phyloP scores from a whole-genome alignment of 1,140 invertebrate genomes.

The Eubasilissa regina region DNA sequence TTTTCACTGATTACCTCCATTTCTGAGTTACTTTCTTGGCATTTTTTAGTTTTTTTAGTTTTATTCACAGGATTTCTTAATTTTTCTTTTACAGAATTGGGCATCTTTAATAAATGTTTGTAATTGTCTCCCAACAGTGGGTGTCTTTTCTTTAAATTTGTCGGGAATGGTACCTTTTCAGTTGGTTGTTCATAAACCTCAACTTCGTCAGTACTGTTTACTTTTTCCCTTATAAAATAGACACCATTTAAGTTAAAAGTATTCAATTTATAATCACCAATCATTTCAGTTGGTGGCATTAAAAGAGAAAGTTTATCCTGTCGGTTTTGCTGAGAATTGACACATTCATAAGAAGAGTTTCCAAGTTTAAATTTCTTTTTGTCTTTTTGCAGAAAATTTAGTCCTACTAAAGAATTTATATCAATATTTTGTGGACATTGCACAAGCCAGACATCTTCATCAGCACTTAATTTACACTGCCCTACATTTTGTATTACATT shows the following conservation, averaged over 20 bases:
- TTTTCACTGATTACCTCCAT: constrained; percentile 9
- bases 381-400: constrained; percentile 40
- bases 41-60: constrained; percentile 32
- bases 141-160: constrained; percentile 53
- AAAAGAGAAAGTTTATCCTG: constrained; percentile 42
- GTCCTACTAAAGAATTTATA: constrained; percentile 15
- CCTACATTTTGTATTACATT: not conserved
- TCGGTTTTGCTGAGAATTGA: not conserved
- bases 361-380: constrained; percentile 52
- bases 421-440: constrained; percentile 50
- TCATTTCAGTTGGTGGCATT: constrained; percentile 19
- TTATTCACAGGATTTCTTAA: constrained; percentile 43
- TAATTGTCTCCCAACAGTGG: constrained; percentile 50
- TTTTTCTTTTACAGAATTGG: constrained; percentile 39
- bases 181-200: constrained; percentile 28
- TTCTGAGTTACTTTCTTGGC: constrained; percentile 14
- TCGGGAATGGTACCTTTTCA: constrained; percentile 46
- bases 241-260: constrained; percentile 41
- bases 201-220: constrained; percentile 29
- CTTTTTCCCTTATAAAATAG: constrained; percentile 50
- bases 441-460: constrained; percentile 55
- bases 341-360: constrained; percentile 45
- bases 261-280: constrained; percentile 27
- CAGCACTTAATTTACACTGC: constrained; percentile 18
- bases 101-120: constrained; percentile 47